Base-by-base conservation (phyloP, 1,140 invertebrate species). In the Brachystomella parvula region DNA sequence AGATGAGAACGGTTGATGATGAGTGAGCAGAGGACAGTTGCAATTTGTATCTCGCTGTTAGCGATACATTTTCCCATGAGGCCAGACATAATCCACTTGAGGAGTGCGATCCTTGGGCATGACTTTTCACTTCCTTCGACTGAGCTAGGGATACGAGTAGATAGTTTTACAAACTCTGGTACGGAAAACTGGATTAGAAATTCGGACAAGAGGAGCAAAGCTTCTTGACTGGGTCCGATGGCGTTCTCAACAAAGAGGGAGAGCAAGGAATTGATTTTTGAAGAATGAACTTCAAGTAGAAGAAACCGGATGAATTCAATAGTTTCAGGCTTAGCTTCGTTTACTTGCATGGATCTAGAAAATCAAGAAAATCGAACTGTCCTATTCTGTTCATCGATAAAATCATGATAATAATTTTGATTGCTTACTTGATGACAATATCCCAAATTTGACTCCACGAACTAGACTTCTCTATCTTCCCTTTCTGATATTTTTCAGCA, bases 361-460 rank as follows among this genome's bases (percentile, higher is more conserved):
- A 53, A 53, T n/a, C 9, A 53, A 62, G 17, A n/a, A 53, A 15
- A 15, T 53, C 3, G 24, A 53, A 53, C 6, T 15, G 24, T 15
- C 9, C 24, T 6, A 39, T 9, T 19, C 6, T 39, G 35, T 6
- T 9, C 6, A 9, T 39, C 6, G 19, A 39, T 39, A 9, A 19
- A 39, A 39, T 39, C 9, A 15, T 15, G 3, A 15, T 6, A 53
- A 12, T 53, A 24, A 53, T 12, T n/a, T 53, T 53, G 9, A 9
- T 31, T 28, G 19, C 60, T 62, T 64, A 70, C 66, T 64, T 67
- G 3, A 68, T 58, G 0, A 35, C 31, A 28, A 61, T 56, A 68
- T 69, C 66, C 71, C 71, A 72, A 61, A 72, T 32, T 19, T 39
- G n/a, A 29, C 60, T 32, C 71, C 71, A 72, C 1, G 61, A 33